These are phyloP conservation scores for Taurulus bubalis DNA, from an alignment of 2,113 vertebrate genomes.

Conservation along the genomic window DNA sequence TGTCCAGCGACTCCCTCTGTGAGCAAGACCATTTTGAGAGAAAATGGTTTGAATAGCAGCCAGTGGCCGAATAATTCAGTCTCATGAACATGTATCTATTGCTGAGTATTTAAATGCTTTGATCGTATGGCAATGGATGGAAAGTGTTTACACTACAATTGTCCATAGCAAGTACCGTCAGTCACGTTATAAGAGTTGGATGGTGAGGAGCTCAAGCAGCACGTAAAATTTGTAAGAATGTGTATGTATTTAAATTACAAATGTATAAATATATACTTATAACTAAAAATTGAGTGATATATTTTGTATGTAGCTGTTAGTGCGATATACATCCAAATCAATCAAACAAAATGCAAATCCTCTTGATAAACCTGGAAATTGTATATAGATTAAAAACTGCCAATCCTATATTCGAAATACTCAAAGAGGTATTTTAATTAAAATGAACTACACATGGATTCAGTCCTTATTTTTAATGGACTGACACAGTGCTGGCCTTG, in stretches of 20 bases:
- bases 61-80: conserved; percentile 38
- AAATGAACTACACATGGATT: conserved; percentile 36
- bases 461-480: conserved; percentile 43
- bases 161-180: conserved; percentile 4
- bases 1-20: conserved; percentile 24
- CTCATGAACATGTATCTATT: conserved; percentile 49
- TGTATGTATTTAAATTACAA: conserved; percentile 64
- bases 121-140: conserved; percentile 13
- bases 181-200: conserved; percentile 8
- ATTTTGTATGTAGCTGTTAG: conserved; percentile 78
- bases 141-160: conserved; percentile 32
- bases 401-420: conserved; percentile 44
- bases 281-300: conserved; percentile 71
- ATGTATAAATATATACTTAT: conserved; percentile 72
- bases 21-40: conserved; percentile 32
- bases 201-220: conserved; percentile 19
- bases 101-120: conserved; percentile 50
- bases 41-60: conserved; percentile 43
- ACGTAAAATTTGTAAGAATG: conserved; percentile 47
- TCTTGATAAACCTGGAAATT: conserved; percentile 54
- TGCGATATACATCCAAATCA: conserved; percentile 46
- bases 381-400: conserved; percentile 70
- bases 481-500: conserved; percentile 36
- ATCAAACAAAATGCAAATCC: conserved; percentile 42
- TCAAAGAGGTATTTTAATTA: conserved; percentile 41